Evolutionary conservation across 2,113 vertebrate genomes (phyloP).

Genomic region (Pachycephala philippinensis): DNA sequence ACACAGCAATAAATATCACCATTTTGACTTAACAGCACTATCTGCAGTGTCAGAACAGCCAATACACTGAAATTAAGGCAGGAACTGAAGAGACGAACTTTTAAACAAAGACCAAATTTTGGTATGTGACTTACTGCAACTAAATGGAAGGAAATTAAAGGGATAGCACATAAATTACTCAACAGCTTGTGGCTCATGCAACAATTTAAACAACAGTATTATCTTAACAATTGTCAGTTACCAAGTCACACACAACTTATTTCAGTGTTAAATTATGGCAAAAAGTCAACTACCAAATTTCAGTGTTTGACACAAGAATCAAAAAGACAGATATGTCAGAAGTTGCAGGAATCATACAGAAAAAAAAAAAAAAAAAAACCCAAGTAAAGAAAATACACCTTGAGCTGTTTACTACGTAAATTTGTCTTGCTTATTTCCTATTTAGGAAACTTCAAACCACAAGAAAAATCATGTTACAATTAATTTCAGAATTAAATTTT

Average conservation of each 20-base stretch:
- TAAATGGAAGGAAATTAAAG: not conserved
- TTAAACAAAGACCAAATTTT: not conserved
- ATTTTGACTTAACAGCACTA: not conserved
- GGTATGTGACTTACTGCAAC: fast-evolving
- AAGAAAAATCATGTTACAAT: not conserved
- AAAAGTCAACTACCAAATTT: not conserved
- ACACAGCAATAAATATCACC: not conserved
- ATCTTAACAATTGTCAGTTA: not conserved
- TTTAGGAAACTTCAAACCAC: not conserved
- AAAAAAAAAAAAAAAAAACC: not conserved
- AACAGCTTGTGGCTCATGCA: not conserved
- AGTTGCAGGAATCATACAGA: not conserved
- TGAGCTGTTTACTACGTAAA: not conserved
- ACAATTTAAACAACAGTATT: not conserved
- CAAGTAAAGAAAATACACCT: not conserved
- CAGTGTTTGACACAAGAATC: not conserved
- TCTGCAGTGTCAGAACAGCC: not conserved
- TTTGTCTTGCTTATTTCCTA: not conserved
- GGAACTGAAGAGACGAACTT: not conserved
- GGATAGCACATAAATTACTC: not conserved
- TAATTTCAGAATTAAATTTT: not conserved
- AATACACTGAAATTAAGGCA: not conserved
- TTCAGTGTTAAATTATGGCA: not conserved
- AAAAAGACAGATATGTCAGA: not conserved
- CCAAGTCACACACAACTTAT: not conserved